Percentiles rank a stretch among this genome's conserved stretches.
phyloP scores from a whole-genome alignment of 2,797 vertebrate genomes.

The Phylloscopus collybita region DNA sequence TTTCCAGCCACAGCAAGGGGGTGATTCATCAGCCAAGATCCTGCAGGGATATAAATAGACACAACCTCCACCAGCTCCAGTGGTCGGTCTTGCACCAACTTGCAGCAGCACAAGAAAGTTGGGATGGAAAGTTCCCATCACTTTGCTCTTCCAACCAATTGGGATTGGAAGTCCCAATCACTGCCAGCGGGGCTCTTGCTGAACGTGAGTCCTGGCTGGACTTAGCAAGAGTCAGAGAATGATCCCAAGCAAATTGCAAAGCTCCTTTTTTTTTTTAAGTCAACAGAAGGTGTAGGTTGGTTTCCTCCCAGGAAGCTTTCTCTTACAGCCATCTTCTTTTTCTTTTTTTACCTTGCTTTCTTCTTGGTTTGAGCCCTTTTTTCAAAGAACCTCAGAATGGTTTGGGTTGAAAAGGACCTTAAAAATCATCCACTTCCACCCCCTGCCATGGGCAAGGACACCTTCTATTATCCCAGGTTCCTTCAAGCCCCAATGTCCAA shows the following conservation, averaged over 20 bases:
- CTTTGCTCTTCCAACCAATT: too few relatives aligned
- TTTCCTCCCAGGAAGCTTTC: neutral
- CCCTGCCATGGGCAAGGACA: neutral
- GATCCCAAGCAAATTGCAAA: neutral
- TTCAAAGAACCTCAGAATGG: neutral
- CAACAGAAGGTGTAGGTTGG: neutral
- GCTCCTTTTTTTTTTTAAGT: neutral
- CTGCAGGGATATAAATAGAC: slow-evolving; percentile 36
- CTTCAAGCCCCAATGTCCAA: neutral
- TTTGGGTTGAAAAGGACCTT: neutral
- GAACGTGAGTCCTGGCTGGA: neutral
- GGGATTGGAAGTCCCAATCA: too few relatives aligned
- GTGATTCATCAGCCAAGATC: slow-evolving; percentile 52
- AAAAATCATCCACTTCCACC: rapidly evolving
- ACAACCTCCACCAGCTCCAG: neutral
- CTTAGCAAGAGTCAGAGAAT: neutral
- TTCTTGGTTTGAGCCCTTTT: neutral
- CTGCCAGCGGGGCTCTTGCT: neutral
- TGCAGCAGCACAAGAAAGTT: slow-evolving; percentile 24
- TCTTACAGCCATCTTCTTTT: neutral
- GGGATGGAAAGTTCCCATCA: slow-evolving; percentile 14
- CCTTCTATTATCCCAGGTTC: neutral
- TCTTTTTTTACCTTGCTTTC: neutral
- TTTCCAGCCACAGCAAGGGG: slow-evolving; percentile 29
- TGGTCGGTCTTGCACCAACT: slow-evolving; percentile 51